Evolutionary conservation across 2,888 invertebrate species (phyloP).

Genomic region (Acrocera orbiculus): DNA sequence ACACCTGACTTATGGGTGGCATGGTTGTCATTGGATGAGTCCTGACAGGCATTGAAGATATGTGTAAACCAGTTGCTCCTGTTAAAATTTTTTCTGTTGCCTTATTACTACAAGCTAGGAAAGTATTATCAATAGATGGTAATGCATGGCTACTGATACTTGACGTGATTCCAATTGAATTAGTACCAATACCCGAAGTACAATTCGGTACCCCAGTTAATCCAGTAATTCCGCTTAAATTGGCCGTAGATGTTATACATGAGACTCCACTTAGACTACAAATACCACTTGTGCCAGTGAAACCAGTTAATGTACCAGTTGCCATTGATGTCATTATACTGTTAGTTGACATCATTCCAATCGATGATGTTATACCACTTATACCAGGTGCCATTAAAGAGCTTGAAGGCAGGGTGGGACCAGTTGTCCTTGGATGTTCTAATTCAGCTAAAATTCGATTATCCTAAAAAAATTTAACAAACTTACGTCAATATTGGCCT

Average conservation of each 20-base stretch:
- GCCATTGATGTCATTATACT: constrained; percentile 10
- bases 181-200: constrained; percentile 13
- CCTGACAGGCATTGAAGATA: constrained; percentile 28
- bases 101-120: constrained; percentile 25
- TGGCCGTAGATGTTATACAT: too few species aligned
- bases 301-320: constrained; percentile 5
- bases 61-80: constrained; percentile 29
- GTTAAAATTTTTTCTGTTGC: constrained; percentile 33
- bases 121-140: constrained; percentile 34
- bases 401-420: constrained; percentile 24
- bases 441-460: constrained; percentile 77
- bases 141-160: constrained; percentile 53
- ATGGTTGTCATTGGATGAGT: constrained; percentile 32
- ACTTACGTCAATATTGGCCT: constrained; percentile 4
- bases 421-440: constrained; percentile 53
- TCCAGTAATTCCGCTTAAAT: constrained; percentile 5
- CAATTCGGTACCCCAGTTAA: constrained; percentile 5
- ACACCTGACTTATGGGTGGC: constrained; percentile 32
- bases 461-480: constrained; percentile 30
- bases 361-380: constrained; percentile 7
- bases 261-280: too few species aligned
- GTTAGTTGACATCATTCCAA: constrained; percentile 4
- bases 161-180: constrained; percentile 36
- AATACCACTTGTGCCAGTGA: constrained; percentile 4
- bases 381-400: constrained; percentile 20